phyloP scores from a whole-genome alignment of 2,888 invertebrate species.

The Pachliopta kotzebuea region DNA sequence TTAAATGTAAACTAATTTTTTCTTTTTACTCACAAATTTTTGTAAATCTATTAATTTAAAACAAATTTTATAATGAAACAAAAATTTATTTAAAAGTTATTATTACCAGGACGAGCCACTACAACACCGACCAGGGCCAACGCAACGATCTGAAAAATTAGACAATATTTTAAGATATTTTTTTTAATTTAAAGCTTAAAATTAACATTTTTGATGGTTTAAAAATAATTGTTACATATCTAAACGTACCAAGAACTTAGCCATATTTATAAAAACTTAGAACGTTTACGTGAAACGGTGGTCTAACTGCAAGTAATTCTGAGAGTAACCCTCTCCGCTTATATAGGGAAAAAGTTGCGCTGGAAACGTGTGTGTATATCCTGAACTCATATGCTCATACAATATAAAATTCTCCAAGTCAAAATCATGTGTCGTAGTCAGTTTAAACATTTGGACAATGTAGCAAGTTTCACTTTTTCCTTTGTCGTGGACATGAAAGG shows the following conservation, averaged over 20 bases:
- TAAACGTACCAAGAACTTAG: conserved; percentile 21
- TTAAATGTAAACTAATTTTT: background rate
- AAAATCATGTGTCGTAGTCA: conserved; percentile 14
- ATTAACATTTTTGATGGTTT: no score
- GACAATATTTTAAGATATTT: no score
- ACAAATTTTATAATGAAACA: no score
- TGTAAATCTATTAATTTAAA: background rate
- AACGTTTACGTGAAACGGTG: conserved; percentile 7
- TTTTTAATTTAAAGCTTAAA: background rate
- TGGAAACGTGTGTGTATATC: conserved; percentile 9
- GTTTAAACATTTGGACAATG: background rate
- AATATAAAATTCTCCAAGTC: conserved; percentile 1
- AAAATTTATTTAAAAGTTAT: background rate
- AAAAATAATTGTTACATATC: background rate
- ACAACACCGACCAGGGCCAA: conserved; percentile 8
- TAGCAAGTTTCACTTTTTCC: background rate
- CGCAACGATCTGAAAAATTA: conserved; percentile 11
- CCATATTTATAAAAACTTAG: conserved; percentile 6
- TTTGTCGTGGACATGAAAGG: no score
- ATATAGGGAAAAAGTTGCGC: conserved; percentile 20
- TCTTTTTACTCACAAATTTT: background rate
- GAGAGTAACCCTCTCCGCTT: conserved; percentile 9
- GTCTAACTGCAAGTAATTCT: conserved; percentile 9
- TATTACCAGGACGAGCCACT: conserved; percentile 20
- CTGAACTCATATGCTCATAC: conserved; percentile 7